Conservation (phyloP, 1,140 invertebrate genomes). For the Meteorus sp. region DNA sequence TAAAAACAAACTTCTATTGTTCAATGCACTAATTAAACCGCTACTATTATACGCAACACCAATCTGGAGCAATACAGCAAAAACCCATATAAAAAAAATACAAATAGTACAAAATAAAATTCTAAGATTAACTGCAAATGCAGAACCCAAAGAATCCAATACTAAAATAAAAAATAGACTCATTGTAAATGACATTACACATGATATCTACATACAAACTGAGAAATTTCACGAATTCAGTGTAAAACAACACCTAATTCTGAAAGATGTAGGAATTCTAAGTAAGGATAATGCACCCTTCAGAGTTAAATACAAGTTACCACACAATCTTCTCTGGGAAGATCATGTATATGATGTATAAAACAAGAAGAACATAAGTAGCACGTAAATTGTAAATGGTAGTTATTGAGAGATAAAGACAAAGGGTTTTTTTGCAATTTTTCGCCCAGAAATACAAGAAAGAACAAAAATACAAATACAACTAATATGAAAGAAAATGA, state of each 20-base stretch:
- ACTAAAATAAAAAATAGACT: not conserved
- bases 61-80: slow-evolving; percentile 1
- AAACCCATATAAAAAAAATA: slow-evolving; percentile 7
- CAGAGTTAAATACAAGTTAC: slow-evolving; percentile 3
- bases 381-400: too few species aligned
- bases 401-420: too few species aligned
- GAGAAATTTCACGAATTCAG: not conserved
- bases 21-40: slow-evolving; percentile 15
- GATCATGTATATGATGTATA: too few species aligned
- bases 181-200: not conserved
- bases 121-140: not conserved
- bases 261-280: not conserved
- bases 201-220: not conserved
- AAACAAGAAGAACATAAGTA: too few species aligned
- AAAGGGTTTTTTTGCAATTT: too few species aligned
- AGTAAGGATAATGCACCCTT: not conserved
- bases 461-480: too few species aligned
- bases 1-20: slow-evolving; percentile 25
- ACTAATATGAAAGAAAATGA: too few species aligned
- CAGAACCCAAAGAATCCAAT: not conserved
- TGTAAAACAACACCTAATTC: not conserved
- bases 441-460: too few species aligned
- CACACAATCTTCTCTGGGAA: not conserved
- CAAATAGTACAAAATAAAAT: slow-evolving; percentile 15
- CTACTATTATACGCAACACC: slow-evolving; percentile 9